Base-by-base conservation (phyloP, 2,888 invertebrate species). In the Heteromyza rotundicornis region DNA sequence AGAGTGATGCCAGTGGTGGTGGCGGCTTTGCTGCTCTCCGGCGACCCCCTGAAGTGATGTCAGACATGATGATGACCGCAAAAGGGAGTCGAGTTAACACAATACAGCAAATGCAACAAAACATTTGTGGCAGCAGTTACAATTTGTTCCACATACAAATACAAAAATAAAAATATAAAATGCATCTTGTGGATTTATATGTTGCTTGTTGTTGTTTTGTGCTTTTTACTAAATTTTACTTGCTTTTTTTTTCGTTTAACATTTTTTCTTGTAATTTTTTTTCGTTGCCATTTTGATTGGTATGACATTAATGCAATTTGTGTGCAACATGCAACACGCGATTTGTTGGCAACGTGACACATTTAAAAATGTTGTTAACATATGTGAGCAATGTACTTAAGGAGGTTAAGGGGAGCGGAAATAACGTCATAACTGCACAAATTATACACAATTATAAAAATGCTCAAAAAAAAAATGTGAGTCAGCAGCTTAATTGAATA, bases 1-100 rank as follows among this genome's bases (percentile, higher is more conserved):
- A n/a, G n/a, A n/a, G n/a, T n/a, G 40, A 8, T 40, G 40, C 10
- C 32, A 32, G 32, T 5, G 7, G 12, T 5, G 32, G 7, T 32
- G 32, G 32, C 32, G 5, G 12, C 32, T 32, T 12, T 32, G 12
- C 7, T 32, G 32, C 32, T 8, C 32, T 32, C 32, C 32, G 12
- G 32, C 32, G n/a, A 32, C 32, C 32, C 32, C 32, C 32, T 32
- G 32, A 32, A 32, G 32, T 32, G 32, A 12, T 32, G 16, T n/a
- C 40, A n/a, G n/a, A 40, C 12, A 40, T 40, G 40, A 40, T 40
- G 40, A 40, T 40, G 40, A 40, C 40, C 40, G 40, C 40, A 40
- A 14, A n/a, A 40, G 32, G 10, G 40, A 40, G 16, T 40, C 40
- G n/a, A 40, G 40, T 40, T 32, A 40, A 40, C 40, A n/a, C 40